A percentile compares a stretch with the other conserved stretches of the same genome.
Conservation (phyloP, 2,113 vertebrate genomes). For the Peucedramus taeniatus region DNA sequence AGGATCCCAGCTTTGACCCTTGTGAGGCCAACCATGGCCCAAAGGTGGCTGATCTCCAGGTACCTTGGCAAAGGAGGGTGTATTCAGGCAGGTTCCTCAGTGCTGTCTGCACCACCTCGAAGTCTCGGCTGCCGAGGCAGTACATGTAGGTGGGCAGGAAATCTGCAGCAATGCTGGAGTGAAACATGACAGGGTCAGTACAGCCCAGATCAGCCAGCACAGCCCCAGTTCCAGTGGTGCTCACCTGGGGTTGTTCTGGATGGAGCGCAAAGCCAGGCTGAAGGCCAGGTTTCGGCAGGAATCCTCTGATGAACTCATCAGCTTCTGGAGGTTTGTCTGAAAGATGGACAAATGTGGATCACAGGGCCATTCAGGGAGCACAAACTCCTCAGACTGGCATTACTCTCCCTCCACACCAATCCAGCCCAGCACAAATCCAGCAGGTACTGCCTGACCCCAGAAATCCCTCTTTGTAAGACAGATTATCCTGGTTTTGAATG, state of each 20-base stretch:
- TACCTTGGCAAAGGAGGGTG: conserved; percentile 95
- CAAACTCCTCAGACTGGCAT: not conserved
- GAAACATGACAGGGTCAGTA: not conserved
- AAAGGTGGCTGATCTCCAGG: not conserved
- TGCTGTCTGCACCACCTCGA: conserved; percentile 93
- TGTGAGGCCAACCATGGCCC: not conserved
- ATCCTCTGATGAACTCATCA: conserved; percentile 92
- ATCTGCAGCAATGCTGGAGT: conserved; percentile 84
- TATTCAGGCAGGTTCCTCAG: conserved; percentile 94
- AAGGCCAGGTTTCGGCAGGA: conserved; percentile 92
- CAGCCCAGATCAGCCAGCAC: not conserved
- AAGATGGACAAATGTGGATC: not conserved
- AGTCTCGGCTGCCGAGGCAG: conserved; percentile 92
- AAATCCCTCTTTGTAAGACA: not conserved
- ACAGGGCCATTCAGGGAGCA: not conserved
- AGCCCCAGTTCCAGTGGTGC: not conserved
- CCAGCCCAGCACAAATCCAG: not conserved
- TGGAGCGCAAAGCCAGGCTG: conserved; percentile 88
- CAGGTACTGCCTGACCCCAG: not conserved
- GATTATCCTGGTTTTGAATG: not conserved
- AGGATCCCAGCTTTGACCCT: not conserved
- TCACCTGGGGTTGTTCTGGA: conserved; percentile 93
- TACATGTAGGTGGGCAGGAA: conserved; percentile 97
- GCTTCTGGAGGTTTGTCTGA: conserved; percentile 91
- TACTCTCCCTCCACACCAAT: not conserved